These are phyloP conservation scores for Clarias platycephalus DNA, from an alignment of 2,797 vertebrate genomes.

Conservation along the genomic window DNA sequence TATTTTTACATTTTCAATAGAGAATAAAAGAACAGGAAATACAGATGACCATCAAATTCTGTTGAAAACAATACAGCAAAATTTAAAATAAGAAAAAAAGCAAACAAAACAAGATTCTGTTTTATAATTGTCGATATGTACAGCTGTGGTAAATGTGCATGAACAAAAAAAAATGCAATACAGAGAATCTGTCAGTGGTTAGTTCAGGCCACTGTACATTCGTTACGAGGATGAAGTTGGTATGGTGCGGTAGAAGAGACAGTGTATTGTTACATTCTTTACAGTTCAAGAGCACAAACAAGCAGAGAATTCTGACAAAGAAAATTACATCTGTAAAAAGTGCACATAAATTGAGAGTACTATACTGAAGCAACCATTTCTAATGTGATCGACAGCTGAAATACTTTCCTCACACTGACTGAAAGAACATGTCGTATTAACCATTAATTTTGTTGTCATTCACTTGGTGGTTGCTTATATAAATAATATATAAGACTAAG, in stretches of 20 bases:
- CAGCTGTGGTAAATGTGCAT: constrained; percentile 7
- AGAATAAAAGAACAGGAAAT: not conserved
- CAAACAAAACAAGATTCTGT: too few relatives aligned
- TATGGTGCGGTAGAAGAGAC: not conserved
- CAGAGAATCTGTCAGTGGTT: constrained; percentile 21
- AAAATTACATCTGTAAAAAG: not conserved
- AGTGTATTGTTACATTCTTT: constrained; percentile 31
- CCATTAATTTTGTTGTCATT: not conserved
- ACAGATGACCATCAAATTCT: constrained; percentile 12
- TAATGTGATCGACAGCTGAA: not conserved
- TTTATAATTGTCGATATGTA: constrained; percentile 25
- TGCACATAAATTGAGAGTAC: not conserved
- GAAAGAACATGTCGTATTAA: not conserved
- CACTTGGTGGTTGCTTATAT: not conserved
- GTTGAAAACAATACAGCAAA: constrained; percentile 18
- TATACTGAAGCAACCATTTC: not conserved
- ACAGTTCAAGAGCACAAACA: not conserved
- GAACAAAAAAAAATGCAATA: not conserved
- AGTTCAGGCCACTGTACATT: constrained; percentile 24
- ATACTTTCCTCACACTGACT: not conserved
- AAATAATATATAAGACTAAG: not conserved
- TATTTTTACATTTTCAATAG: not conserved
- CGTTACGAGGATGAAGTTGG: constrained; percentile 5
- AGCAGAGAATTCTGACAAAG: not conserved
- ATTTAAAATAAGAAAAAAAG: not conserved